Percentiles rank a stretch among this genome's conserved stretches.
Conservation (phyloP, 2,888 invertebrate genomes). For the Chouioia cunea region DNA sequence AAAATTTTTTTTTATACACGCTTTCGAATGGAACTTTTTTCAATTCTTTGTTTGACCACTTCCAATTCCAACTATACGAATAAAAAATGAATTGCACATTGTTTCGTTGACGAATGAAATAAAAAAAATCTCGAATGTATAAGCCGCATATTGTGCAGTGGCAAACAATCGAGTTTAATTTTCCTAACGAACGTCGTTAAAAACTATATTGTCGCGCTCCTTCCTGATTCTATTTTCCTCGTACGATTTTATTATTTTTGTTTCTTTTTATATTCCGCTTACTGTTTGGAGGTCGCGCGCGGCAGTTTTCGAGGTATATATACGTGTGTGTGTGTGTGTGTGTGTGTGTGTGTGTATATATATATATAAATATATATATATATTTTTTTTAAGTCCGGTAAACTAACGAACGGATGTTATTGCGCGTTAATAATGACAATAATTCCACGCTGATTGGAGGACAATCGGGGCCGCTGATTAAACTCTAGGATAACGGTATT, state of each 20-base stretch:
- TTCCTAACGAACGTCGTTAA: constrained; percentile 42
- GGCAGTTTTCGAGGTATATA: constrained; percentile 16
- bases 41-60: no score
- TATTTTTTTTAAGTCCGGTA: no score
- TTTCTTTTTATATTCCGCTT: not conserved
- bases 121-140: no score
- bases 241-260: constrained; percentile 13
- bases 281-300: constrained; percentile 26
- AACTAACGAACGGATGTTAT: constrained; percentile 26
- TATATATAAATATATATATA: no score
- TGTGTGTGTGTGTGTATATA: no score
- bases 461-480: constrained; percentile 44
- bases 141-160: not conserved
- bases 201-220: constrained; percentile 19
- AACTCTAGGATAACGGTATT: constrained; percentile 47
- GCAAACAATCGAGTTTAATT: constrained; percentile 38
- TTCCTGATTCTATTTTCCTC: constrained; percentile 25
- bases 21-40: constrained; percentile 3
- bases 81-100: constrained; percentile 19
- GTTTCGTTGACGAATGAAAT: not conserved
- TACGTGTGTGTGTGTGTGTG: no score
- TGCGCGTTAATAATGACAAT: constrained; percentile 40
- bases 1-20: not conserved
- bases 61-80: not conserved
- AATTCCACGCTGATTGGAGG: constrained; percentile 43